Evolutionary conservation across 2,797 vertebrate species (phyloP), one percentile per base, ranked within the genome.

Genomic region (Schizopygopsis malacanthus): DNA sequence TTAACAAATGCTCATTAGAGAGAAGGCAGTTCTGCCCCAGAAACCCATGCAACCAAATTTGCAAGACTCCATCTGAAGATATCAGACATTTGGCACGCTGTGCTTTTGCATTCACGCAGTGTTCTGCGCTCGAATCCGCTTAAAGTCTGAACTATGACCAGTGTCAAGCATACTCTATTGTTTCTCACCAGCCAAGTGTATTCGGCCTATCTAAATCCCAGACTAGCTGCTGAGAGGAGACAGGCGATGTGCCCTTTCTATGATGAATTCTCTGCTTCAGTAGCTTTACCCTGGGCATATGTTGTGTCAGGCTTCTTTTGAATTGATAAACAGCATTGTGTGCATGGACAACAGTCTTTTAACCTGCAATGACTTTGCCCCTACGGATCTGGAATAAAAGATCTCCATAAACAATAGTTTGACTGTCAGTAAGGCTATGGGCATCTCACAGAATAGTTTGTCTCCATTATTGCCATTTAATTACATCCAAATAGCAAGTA

Each of bases 401-500:
- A 86, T 76, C 83, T 33, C 37, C 18, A 59, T 63, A 84, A 85
- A 84, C 87, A 87, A 79, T 81, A 72, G 63, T 82, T 79, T 83
- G 71, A 75, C 82, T 73, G 52, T 37, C 84, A 86, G 20, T 50
- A 72, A 63, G 65, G 43, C 86, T 78, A 41, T 15, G 45, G 78
- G 85, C 86, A 82, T 77, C 77, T 77, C 79, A 54, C 50, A 54
- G 77, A 85, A 85, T 52, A 81, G 56, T 84, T 90, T 88, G 83
- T 87, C 79, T 85, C 86, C 75, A 87, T 89, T 89, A 89, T 89
- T 85, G 86, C 79, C 86, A 41, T 78, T 89, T 90, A 88, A 90
- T 89, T 91, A 88, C 72, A 88, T 88, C 82, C 80, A 87, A 90
- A 87, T 86, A 85, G 81, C 86, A 85, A 88, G 88, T 84, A 87